phyloP scores from a whole-genome alignment of 2,797 vertebrate genomes.

The Saxicola maurus region DNA sequence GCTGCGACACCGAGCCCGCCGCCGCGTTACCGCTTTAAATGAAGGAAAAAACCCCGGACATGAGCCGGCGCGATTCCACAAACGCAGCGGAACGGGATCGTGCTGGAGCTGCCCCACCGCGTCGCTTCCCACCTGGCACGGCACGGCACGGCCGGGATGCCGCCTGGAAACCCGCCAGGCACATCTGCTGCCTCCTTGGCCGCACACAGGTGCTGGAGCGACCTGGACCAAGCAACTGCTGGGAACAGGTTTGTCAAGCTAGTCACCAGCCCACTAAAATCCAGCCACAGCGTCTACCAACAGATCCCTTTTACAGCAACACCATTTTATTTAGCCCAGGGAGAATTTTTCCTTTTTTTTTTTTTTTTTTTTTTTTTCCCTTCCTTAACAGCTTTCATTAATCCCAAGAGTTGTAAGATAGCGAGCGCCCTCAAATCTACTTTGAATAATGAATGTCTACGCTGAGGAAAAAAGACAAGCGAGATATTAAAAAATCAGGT shows the following conservation, averaged over 20 bases:
- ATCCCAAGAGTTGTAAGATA: not conserved
- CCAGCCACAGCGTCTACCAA: fast-evolving
- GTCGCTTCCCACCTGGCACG: not conserved
- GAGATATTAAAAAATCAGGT: not conserved
- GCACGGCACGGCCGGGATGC: not conserved
- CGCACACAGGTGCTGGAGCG: not conserved
- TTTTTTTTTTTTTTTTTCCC: fast-evolving
- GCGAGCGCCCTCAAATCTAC: not conserved
- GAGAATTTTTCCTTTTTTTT: fast-evolving
- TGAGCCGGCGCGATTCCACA: not conserved
- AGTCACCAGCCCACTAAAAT: no score
- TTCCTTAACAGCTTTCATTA: not conserved
- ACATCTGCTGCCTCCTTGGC: not conserved
- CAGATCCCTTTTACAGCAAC: not conserved
- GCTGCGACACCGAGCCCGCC: not conserved
- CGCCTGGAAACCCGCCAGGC: not conserved
- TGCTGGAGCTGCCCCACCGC: not conserved
- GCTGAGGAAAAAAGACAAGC: not conserved
- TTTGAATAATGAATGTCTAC: not conserved
- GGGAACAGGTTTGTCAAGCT: not conserved
- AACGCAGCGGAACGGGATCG: not conserved
- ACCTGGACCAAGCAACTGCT: not conserved
- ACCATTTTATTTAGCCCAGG: not conserved
- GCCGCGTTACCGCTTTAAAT: no score
- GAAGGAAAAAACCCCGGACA: not conserved